phyloP scores from a whole-genome alignment of 2,113 vertebrate species.

The Scalopus aquaticus region DNA sequence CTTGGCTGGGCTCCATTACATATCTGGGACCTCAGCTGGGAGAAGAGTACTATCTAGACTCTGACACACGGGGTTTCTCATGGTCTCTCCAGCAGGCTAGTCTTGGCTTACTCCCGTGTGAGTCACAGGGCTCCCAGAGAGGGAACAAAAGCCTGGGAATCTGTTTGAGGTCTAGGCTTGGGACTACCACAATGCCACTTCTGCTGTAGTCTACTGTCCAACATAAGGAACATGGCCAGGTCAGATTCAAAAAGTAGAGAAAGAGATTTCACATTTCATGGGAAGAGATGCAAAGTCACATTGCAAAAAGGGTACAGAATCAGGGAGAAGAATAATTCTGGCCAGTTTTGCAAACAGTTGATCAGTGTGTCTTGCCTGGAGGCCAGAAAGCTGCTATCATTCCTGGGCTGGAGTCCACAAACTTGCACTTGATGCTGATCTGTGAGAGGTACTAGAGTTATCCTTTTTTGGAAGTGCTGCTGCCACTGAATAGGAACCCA shows the following conservation, averaged over 20 bases:
- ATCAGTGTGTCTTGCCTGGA: neutral
- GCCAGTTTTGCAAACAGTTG: conserved; percentile 6
- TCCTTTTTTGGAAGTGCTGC: neutral
- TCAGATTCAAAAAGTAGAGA: neutral
- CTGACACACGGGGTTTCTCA: neutral
- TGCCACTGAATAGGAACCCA: neutral
- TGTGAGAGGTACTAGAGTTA: neutral
- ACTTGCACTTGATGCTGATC: neutral
- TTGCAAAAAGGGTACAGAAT: neutral
- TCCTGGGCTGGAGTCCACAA: neutral
- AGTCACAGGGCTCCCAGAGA: neutral
- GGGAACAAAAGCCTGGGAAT: neutral
- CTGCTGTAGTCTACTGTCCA: neutral
- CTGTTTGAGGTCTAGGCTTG: neutral
- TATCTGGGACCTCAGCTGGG: neutral
- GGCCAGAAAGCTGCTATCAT: neutral
- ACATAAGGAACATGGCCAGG: neutral
- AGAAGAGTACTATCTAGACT: neutral
- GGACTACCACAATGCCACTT: neutral
- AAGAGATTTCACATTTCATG: neutral
- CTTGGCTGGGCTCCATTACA: neutral
- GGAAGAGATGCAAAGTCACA: neutral
- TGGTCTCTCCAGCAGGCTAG: neutral
- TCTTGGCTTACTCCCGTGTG: neutral
- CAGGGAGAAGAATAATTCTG: neutral